These are phyloP conservation scores for Conchocele bisecta DNA, from an alignment of 2,888 invertebrate genomes.

Conservation along the genomic window DNA sequence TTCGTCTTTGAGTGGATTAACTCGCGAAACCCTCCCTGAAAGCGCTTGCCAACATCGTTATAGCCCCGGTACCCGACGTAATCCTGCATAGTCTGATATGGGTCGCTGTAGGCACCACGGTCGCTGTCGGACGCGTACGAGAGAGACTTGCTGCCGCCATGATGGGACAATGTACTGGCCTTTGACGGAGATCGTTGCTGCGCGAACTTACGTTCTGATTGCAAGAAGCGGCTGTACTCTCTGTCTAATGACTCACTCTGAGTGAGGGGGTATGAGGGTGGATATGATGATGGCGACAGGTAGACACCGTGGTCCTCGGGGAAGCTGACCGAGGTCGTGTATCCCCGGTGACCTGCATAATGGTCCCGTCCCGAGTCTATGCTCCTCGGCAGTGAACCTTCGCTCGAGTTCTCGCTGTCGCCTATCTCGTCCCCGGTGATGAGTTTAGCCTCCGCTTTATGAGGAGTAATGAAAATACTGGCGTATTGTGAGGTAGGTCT, in stretches of 20 bases:
- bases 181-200: conserved; percentile 64
- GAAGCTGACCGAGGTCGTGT: conserved; percentile 41
- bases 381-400: conserved; percentile 74
- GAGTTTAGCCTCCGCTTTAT: conserved; percentile 76
- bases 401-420: conserved; percentile 76
- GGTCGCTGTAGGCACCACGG: conserved; percentile 56
- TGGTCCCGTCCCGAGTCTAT: conserved; percentile 71
- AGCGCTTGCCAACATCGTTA: conserved; percentile 62
- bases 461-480: conserved; percentile 78
- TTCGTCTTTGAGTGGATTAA: conserved; percentile 76
- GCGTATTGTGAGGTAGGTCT: conserved; percentile 72
- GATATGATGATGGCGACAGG: conserved; percentile 47
- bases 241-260: conserved; percentile 49
- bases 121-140: conserved; percentile 50
- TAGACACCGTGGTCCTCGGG: conserved; percentile 49
- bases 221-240: conserved; percentile 42
- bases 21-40: conserved; percentile 74
- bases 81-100: conserved; percentile 59
- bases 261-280: conserved; percentile 41
- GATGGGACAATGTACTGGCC: conserved; percentile 47
- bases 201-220: conserved; percentile 44
- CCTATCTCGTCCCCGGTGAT: conserved; percentile 68
- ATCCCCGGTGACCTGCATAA: conserved; percentile 67
- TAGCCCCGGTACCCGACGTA: conserved; percentile 57
- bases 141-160: conserved; percentile 16